Base-by-base conservation (phyloP, 1,140 invertebrate species). In the Solen grandis region DNA sequence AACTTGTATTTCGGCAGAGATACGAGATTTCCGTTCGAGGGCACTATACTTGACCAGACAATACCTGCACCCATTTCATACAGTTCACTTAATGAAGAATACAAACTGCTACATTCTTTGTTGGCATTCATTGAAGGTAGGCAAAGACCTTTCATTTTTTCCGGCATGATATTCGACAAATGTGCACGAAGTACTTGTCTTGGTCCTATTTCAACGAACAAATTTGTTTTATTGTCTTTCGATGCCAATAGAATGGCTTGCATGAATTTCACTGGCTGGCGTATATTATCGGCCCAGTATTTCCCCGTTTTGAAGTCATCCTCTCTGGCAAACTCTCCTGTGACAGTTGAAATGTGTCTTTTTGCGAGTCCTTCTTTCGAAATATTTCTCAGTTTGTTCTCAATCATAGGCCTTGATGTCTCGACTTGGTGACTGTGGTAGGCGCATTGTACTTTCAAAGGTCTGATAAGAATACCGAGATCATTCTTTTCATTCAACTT, bases 381-480 rank as follows among this genome's bases (percentile, higher is more conserved):
- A n/a, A 36, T 74, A 81, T 69, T 78, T 0, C 38, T 0, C 0
- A 86, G 55, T 22, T 36, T n/a, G n/a, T 78, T 46, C 33, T 60
- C 55, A 16, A 87, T 54, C n/a, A 70, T 41, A 29, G 19, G 27
- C 16, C 72, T 84, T n/a, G 78, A 78, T 4, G 65, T 8, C 27
- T 86, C 76, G 19, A 85, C 84, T 22, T 88, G 85, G 29, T 85
- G 84, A 66, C 86, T 87, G 46, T 89, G 88, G 60, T 85, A 72
- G 14, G 69, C 69, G 46, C 69, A 84, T 25, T 78, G 55, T 2
- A 88, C 86, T 72, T 79, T 33, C 46, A 75, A 25, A 3, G 55
- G 52, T 57, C 75, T 60, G 50, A 60, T 62, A 5, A 82, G 46
- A n/a, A 72, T 46, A 27, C 60, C 55, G n/a, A 54, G 4, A 31